Base-by-base conservation (phyloP, 2,113 vertebrate species). In the Tiliqua scincoides region DNA sequence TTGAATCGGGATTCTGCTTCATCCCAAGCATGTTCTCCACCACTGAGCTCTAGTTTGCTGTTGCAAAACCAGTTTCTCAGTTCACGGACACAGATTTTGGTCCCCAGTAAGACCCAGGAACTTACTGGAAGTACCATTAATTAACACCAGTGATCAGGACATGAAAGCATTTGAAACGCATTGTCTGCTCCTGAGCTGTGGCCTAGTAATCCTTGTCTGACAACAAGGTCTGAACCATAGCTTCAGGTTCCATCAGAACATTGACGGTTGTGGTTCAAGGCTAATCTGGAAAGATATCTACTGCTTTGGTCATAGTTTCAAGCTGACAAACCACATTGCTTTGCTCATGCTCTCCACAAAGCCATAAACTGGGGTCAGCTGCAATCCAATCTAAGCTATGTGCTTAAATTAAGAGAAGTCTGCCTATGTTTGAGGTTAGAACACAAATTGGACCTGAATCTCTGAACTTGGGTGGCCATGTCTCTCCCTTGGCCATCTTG, bases 331-430 rank as follows among this genome's bases (percentile, higher is more conserved):
- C 32, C n/a, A 59, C 32, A 35, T 21, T 35, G 25, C 15, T 35
- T 70, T 73, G 20, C 37, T 23, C 23, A 23, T 73, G 35, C 40
- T 73, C 71, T 3, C 59, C 61, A 43, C 23, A 67, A 73, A 83
- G 57, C 25, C 25, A 43, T 73, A 73, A 48, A 81, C 82, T 82
- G 32, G 48, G 6, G 37, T 27, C n/a, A 61, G n/a, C 59, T 78
- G 17, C 59, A 78, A 35, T 59, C 35, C 35, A 79, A 18, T 62
- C 62, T 61, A 79, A 79, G 27, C 21, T 9, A 17, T 61, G 59
- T 6, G 35, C n/a, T 68, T 18, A 7, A 0, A 1, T 1, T 17
- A 59, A 86, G 54, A 71, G 43, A 57, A 88, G 35, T 4, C n/a
- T 35, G 61, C 0, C 68, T 62, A 0, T 0, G 37, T 8, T 14